These are phyloP conservation scores for Lucifuga dentata DNA, from an alignment of 2,113 vertebrate genomes.

Conservation along the genomic window DNA sequence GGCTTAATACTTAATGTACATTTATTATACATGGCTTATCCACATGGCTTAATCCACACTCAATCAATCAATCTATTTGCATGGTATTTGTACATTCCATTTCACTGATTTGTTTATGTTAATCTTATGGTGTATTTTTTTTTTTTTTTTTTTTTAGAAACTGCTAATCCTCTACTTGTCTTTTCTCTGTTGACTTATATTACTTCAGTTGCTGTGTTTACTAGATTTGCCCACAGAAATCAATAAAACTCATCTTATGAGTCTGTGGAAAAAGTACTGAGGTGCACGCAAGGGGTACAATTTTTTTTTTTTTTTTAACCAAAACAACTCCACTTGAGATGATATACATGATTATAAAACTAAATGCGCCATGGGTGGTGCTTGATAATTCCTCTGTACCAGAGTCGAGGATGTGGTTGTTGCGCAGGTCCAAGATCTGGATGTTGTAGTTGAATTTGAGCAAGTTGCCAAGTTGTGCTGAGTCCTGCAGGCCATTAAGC, in stretches of 20 bases:
- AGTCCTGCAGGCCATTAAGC: slow-evolving; percentile 93
- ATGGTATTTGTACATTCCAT: too few species aligned
- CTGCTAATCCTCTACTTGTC: neutral
- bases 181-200: neutral
- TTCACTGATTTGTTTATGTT: too few species aligned
- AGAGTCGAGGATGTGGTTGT: slow-evolving; percentile 94
- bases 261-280: slow-evolving; percentile 6
- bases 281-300: neutral
- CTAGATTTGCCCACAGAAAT: neutral
- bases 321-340: neutral
- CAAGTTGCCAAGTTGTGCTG: slow-evolving; percentile 93
- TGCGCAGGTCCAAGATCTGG: slow-evolving; percentile 93
- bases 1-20: too few species aligned
- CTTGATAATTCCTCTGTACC: slow-evolving; percentile 75
- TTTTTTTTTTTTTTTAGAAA: too few species aligned
- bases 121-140: too few species aligned
- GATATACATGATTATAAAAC: neutral
- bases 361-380: neutral
- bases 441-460: slow-evolving; percentile 96
- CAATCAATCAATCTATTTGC: too few species aligned
- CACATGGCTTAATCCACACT: too few species aligned
- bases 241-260: neutral
- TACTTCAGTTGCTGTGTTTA: neutral
- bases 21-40: too few species aligned
- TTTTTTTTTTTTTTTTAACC: neutral